A percentile compares a stretch with the other conserved stretches of the same genome.
Evolutionary conservation across 2,113 vertebrate species (phyloP).

Genomic region (Ornithorhynchus anatinus): DNA sequence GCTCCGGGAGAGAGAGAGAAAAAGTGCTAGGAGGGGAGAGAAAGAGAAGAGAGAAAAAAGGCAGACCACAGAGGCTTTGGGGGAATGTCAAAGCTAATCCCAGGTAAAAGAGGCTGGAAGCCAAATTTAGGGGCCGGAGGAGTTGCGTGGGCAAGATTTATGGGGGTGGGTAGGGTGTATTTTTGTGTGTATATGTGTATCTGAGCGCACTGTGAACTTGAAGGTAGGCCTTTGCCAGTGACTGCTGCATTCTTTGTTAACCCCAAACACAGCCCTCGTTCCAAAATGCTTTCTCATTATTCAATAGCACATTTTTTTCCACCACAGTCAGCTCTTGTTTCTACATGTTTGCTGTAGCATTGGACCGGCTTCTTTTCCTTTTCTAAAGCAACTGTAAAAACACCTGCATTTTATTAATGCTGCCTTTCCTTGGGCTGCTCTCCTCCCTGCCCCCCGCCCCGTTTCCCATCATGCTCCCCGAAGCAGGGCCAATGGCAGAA

Average conservation of each 20-base stretch:
- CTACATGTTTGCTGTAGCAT: constrained; percentile 29
- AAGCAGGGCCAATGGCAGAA: constrained; percentile 11
- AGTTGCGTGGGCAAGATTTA: constrained; percentile 19
- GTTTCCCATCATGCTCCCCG: constrained; percentile 29
- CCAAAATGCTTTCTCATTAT: constrained; percentile 62
- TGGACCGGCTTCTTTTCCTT: constrained; percentile 10
- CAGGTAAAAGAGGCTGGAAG: constrained; percentile 6
- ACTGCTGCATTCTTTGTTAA: constrained; percentile 44
- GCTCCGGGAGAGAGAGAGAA: background rate
- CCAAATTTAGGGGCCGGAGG: constrained; percentile 12
- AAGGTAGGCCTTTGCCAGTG: constrained; percentile 43
- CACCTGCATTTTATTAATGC: constrained; percentile 78
- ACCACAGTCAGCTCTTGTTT: constrained; percentile 41
- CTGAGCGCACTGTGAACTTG: constrained; percentile 1
- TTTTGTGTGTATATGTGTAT: background rate
- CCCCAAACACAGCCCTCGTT: constrained; percentile 42
- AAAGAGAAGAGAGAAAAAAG: constrained; percentile 13
- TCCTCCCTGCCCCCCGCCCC: background rate
- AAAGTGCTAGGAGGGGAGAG: background rate
- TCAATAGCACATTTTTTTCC: constrained; percentile 41
- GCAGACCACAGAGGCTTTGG: background rate
- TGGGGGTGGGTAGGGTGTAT: background rate
- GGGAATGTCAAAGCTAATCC: constrained; percentile 30
- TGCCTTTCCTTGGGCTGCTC: constrained; percentile 23
- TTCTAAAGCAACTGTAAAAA: constrained; percentile 59